These are phyloP conservation scores for Yponomeuta sedellus DNA, from an alignment of 2,888 invertebrate genomes.

Conservation along the genomic window DNA sequence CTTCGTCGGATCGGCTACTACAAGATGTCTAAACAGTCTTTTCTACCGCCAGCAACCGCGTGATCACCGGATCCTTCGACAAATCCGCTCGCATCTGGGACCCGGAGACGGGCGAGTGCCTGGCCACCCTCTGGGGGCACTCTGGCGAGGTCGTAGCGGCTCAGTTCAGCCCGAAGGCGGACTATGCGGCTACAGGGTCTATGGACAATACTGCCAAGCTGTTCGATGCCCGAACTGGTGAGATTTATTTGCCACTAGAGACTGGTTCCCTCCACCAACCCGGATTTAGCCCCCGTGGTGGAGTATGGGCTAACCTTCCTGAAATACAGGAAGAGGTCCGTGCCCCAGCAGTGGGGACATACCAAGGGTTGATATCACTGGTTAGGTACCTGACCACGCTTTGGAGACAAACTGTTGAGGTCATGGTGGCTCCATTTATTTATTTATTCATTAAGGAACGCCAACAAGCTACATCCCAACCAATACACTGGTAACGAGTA, in stretches of 20 bases:
- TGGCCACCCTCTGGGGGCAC: conserved; percentile 84
- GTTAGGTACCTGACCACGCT: no score
- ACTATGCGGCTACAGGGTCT: conserved; percentile 82
- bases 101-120: conserved; percentile 78
- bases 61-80: conserved; percentile 89
- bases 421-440: no score
- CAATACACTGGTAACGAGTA: no score
- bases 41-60: conserved; percentile 74
- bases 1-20: no score
- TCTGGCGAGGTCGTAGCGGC: conserved; percentile 83
- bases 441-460: no score
- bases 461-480: no score
- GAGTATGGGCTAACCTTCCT: no score
- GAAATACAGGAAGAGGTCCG: no score
- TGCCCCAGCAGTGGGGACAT: no score
- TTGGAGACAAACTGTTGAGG: no score
- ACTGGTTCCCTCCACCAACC: conserved; percentile 83
- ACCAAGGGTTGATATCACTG: no score
- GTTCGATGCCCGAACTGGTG: conserved; percentile 81
- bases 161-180: conserved; percentile 81
- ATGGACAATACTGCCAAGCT: conserved; percentile 86
- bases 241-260: conserved; percentile 26
- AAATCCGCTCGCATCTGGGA: conserved; percentile 87
- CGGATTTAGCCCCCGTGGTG: no score
- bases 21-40: background rate